phyloP scores from a whole-genome alignment of 2,888 invertebrate genomes.

The Agriopis leucophaearia region DNA sequence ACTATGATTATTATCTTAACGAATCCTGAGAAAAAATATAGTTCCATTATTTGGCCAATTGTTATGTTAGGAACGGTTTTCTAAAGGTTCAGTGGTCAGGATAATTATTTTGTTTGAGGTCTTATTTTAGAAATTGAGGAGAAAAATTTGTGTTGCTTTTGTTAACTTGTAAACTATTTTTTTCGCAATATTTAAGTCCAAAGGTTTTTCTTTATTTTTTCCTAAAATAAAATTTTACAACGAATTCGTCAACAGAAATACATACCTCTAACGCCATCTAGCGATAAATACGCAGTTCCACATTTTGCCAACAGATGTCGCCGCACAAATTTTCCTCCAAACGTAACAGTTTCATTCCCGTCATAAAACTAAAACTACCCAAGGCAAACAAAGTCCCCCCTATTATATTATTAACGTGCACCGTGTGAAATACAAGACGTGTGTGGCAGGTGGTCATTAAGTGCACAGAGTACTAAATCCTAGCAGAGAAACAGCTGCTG shows the following conservation, averaged over 20 bases:
- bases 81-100: conserved; percentile 21
- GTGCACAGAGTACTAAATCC: not conserved
- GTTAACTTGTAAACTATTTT: too few relatives aligned
- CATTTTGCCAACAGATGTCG: conserved; percentile 24
- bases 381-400: conserved; percentile 26
- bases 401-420: conserved; percentile 33
- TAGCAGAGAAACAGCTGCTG: not conserved
- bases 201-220: too few relatives aligned
- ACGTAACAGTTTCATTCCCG: conserved; percentile 3
- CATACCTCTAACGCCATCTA: conserved; percentile 27
- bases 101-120: conserved; percentile 15
- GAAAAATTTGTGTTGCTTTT: too few relatives aligned
- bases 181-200: too few relatives aligned
- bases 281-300: not conserved
- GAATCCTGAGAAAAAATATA: not conserved
- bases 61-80: conserved; percentile 16
- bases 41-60: not conserved
- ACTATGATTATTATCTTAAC: not conserved
- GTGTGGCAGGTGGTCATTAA: conserved; percentile 40
- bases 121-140: not conserved
- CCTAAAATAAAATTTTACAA: too few relatives aligned
- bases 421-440: conserved; percentile 32
- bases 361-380: conserved; percentile 6
- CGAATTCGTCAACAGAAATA: not conserved
- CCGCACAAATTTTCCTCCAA: conserved; percentile 5